A percentile compares a stretch with the other conserved stretches of the same genome.
Conservation (phyloP, 2,888 invertebrate genomes). For the Lacanobia oleracea region DNA sequence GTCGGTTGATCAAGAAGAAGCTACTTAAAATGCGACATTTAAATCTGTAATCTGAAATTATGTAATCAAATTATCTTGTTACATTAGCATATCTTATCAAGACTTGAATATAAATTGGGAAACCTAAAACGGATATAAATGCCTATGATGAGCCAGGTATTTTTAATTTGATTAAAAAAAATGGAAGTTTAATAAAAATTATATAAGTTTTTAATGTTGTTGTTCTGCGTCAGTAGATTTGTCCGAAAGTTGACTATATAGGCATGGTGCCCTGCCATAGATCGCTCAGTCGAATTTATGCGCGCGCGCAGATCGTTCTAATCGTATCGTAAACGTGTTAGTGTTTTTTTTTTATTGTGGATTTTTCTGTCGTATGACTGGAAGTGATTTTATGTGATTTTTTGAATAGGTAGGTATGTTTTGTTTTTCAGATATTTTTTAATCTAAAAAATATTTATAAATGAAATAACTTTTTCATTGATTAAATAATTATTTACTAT, state of each 20-base stretch:
- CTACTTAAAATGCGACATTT: background rate
- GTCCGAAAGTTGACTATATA: conserved; percentile 62
- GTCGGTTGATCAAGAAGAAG: background rate
- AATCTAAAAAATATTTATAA: background rate
- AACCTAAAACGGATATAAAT: background rate
- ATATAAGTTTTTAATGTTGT: conserved; percentile 10
- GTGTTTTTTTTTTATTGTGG: conserved; percentile 37
- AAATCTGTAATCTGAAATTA: background rate
- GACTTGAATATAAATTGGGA: background rate
- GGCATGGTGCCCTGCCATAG: conserved; percentile 38
- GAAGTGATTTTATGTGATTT: conserved; percentile 53
- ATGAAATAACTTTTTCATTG: background rate
- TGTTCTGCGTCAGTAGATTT: conserved; percentile 46
- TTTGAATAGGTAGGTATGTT: conserved; percentile 44
- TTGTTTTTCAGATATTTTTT: background rate
- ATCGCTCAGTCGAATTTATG: conserved; percentile 57
- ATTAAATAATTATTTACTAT: background rate
- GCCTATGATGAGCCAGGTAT: background rate
- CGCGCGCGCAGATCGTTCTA: conserved; percentile 53
- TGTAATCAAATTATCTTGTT: conserved; percentile 1
- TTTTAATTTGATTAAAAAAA: background rate
- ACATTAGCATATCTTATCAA: background rate
- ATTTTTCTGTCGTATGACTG: conserved; percentile 28
- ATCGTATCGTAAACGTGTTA: conserved; percentile 35
- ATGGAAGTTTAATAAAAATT: background rate